Evolutionary conservation across 2,113 vertebrate species (phyloP).

Genomic region (Martes martes): DNA sequence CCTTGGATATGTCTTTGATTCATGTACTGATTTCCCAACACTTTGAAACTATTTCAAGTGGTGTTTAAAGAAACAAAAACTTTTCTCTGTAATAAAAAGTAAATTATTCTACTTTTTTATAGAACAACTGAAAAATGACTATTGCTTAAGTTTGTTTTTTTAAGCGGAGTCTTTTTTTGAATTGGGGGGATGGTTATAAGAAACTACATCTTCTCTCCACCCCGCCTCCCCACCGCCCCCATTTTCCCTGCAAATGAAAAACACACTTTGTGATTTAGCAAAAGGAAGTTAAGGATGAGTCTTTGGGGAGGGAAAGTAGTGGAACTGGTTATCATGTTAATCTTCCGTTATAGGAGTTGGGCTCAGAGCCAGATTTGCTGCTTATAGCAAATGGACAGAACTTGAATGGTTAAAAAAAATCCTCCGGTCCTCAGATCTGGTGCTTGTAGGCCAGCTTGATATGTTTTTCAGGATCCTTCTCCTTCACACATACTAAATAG

Average conservation of each 20-base stretch:
- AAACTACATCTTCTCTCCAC: neutral
- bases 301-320: conserved; percentile 59
- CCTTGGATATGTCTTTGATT: conserved; percentile 69
- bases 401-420: conserved; percentile 48
- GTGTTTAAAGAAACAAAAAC: conserved; percentile 60
- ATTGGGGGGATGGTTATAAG: conserved; percentile 25
- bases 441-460: neutral
- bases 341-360: conserved; percentile 8
- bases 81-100: conserved; percentile 57
- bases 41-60: conserved; percentile 72
- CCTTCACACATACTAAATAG: conserved; percentile 48
- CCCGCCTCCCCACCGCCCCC: neutral
- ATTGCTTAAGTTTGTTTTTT: conserved; percentile 30
- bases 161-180: neutral
- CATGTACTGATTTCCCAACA: conserved; percentile 71
- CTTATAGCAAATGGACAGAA: conserved; percentile 44
- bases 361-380: conserved; percentile 42
- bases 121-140: conserved; percentile 58
- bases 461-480: conserved; percentile 41
- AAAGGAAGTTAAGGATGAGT: conserved; percentile 67
- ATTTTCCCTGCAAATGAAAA: conserved; percentile 66
- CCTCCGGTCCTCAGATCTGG: neutral
- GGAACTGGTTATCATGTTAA: conserved; percentile 56
- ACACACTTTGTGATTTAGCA: conserved; percentile 63
- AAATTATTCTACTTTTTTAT: conserved; percentile 52